Base-by-base conservation (phyloP, 2,888 invertebrate genomes). In the Chironomus tentans region DNA sequence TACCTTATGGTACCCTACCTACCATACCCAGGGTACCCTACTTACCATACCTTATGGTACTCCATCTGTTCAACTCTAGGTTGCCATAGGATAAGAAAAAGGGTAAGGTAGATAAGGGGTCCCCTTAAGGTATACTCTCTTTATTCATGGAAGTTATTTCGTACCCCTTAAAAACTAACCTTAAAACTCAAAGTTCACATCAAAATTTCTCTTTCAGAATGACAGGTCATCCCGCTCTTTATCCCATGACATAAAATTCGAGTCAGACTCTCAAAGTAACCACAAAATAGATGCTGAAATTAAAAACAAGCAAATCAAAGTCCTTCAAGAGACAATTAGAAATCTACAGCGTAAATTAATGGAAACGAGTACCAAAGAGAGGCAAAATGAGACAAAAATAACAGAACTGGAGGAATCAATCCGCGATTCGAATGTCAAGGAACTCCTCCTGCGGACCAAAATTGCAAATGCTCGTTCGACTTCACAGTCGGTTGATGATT, bases 221-320 rank as follows among this genome's bases (percentile, higher is more conserved):
- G 95, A 96, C 80, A 83, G 94, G 95, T 85, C 83, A 97, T 80
- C 96, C 96, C 83, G 65, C 7, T 24, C 22, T 0, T 24, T 21
- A 10, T 65, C 65, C 1, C 65, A 65, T 24, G 97, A 96, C 0
- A 95, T 94, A 81, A 95, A 95, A 83, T 96, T 96, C 83, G 97
- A 97, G 38, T 10, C 56, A 15, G 56, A 56, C 18, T 7, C 18
- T 86, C 92, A 95, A 71, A 94, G 94, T 80, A n/a, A 96, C 81
- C 87, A 90, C 68, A 89, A 91, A 81, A 87, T 89, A 76, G 92
- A 93, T 80, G 86, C 92, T 79, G 92, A 94, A 77, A 89, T 91
- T 77, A 94, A 94, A 82, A 94, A 94, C 21, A 92, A 93, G 80
- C 94, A 95, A 83, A 89, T 95, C 78, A 90, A 91, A 82, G 76